Base-by-base conservation (phyloP, 2,113 vertebrate species). In the Phalacrocorax brasilianus region DNA sequence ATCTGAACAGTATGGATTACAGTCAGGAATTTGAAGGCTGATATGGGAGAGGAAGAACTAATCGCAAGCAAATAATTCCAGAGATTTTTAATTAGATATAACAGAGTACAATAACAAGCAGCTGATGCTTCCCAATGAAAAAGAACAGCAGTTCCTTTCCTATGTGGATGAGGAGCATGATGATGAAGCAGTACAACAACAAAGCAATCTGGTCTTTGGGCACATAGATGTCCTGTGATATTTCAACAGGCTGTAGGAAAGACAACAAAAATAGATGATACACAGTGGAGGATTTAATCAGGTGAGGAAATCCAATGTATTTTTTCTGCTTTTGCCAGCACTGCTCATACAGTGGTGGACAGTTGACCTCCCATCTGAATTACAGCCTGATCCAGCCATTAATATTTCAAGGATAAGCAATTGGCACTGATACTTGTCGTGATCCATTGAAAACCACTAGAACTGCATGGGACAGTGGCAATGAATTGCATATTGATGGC, bases 171-270 rank as follows among this genome's bases (percentile, higher is more conserved):
- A 94, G n/a, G 42, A 97, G 71, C 1, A 3, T 93, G 62, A 95
- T 93, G 89, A 97, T 91, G 89, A 97, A 97, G 61, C 94, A 96
- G 79, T 95, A 96, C 59, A 97, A 96, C 92, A 95, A 28, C 85
- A 96, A 96, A 88, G 90, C 88, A 70, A 62, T 96, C 76, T 98
- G 96, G 76, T 98, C 96, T 91, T 96, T 93, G 59, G 92, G 96
- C 17, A 97, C 70, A 65, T 94, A 73, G 90, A 94, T 95, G 68
- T 97, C 95, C 94, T 93, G 88, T 83, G 94, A 77, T 77, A 70
- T 95, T 92, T 97, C 92, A 13, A 87, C 42, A 84, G 96, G 73
- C 91, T 97, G 71, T 61, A 80, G 67, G 72, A 77, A 81, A 88
- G 84, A 23, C 62, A 23, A 55, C 21, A 81, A 40, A 83, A 86